Percentiles rank a stretch among this genome's conserved stretches.
Evolutionary conservation across 2,113 vertebrate genomes (phyloP).

Genomic region (Tursiops truncatus): DNA sequence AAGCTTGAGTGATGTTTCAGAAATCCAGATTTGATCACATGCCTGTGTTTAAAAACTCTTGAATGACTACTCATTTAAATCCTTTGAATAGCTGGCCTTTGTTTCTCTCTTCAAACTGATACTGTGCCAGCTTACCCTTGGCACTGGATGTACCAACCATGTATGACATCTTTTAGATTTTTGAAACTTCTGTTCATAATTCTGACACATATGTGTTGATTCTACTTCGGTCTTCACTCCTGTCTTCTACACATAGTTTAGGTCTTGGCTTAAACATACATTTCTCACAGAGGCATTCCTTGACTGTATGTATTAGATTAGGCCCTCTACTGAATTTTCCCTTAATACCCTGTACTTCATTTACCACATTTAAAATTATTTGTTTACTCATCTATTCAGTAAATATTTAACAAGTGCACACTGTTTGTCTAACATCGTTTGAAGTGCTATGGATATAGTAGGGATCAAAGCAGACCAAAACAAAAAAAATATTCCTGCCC

Average conservation of each 20-base stretch:
- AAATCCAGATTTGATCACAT: not conserved
- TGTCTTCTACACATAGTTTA: not conserved
- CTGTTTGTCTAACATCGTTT: not conserved
- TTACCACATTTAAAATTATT: not conserved
- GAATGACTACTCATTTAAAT: not conserved
- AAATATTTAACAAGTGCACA: not conserved
- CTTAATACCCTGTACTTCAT: not conserved
- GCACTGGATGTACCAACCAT: not conserved
- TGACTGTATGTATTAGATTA: not conserved
- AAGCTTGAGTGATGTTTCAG: not conserved
- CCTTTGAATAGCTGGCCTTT: not conserved
- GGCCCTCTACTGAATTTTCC: not conserved
- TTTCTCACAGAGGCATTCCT: not conserved
- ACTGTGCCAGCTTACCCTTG: not conserved
- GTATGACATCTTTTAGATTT: not conserved
- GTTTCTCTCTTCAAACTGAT: not conserved
- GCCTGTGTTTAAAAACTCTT: not conserved
- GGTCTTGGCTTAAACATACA: not conserved
- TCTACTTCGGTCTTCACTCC: not conserved
- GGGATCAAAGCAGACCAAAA: not conserved
- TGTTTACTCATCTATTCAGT: not conserved
- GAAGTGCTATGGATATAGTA: not conserved
- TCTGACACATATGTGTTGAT: not conserved
- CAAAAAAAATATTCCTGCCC: not conserved
- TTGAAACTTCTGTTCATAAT: not conserved